Percentiles rank a stretch among this genome's conserved stretches.
phyloP scores from a whole-genome alignment of 2,888 invertebrate genomes.

The Troides aeacus region DNA sequence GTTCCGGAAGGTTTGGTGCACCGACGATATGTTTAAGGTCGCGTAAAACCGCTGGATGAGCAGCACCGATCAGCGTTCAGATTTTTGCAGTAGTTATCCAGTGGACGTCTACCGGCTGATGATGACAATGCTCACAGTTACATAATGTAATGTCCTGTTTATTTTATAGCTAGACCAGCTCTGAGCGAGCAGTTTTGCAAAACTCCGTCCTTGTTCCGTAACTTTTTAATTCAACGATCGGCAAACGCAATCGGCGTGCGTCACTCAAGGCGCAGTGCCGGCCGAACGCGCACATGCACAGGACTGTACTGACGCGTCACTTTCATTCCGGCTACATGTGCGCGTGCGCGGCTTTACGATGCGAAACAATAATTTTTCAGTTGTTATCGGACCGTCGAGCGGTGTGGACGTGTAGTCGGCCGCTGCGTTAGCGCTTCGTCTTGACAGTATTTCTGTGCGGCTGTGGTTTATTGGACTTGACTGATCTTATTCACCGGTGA shows the following conservation, averaged over 20 bases:
- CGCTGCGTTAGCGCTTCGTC: constrained; percentile 39
- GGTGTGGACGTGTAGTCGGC: constrained; percentile 45
- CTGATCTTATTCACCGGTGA: constrained; percentile 57
- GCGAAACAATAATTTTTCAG: constrained; percentile 51
- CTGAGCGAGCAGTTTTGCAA: constrained; percentile 31
- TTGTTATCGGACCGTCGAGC: constrained; percentile 53
- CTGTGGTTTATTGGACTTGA: constrained; percentile 62
- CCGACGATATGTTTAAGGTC: no score
- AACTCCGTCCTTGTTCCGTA: constrained; percentile 38
- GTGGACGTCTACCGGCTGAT: no score
- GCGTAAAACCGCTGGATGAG: no score
- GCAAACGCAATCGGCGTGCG: constrained; percentile 42
- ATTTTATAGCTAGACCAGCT: background rate
- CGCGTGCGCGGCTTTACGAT: constrained; percentile 42
- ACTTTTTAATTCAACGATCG: constrained; percentile 36
- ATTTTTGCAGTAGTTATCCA: no score
- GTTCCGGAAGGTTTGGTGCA: no score
- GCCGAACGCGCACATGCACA: constrained; percentile 45
- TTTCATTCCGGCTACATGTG: constrained; percentile 50
- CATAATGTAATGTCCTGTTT: background rate
- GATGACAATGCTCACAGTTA: no score
- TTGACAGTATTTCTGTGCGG: constrained; percentile 39
- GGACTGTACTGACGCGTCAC: constrained; percentile 45
- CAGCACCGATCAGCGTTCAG: no score
- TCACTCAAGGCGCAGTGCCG: constrained; percentile 45